Conservation (phyloP, 2,888 invertebrate species). For the Lydus trimaculatus region DNA sequence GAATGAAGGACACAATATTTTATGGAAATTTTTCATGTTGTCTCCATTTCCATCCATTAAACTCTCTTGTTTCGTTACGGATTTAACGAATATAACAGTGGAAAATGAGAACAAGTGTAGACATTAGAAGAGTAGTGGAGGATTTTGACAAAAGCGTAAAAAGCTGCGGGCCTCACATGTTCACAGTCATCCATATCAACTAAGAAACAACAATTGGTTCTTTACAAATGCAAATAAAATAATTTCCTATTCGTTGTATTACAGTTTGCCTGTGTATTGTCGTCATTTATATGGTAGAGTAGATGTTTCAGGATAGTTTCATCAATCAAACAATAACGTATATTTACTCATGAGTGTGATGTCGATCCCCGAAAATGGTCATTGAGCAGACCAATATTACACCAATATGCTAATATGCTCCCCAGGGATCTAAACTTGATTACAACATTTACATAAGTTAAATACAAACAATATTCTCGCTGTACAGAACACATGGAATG, state of each 20-base stretch:
- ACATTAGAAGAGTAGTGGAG: background rate
- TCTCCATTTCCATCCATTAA: background rate
- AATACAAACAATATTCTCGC: background rate
- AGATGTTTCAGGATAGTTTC: too few species aligned
- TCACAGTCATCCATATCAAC: too few species aligned
- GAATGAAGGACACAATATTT: background rate
- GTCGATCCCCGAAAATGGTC: background rate
- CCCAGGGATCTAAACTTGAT: background rate
- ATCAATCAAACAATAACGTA: background rate
- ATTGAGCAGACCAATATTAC: background rate
- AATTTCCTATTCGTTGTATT: too few species aligned
- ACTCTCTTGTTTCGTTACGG: background rate
- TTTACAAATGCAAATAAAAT: too few species aligned
- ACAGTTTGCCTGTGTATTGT: too few species aligned
- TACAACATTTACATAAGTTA: background rate
- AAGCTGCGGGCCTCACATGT: too few species aligned
- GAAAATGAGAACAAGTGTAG: background rate
- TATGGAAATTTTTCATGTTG: background rate
- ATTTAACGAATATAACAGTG: background rate
- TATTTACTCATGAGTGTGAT: background rate
- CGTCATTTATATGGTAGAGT: too few species aligned
- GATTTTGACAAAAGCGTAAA: too few species aligned
- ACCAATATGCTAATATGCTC: slow-evolving; percentile 2
- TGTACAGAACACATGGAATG: background rate
- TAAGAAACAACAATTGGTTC: too few species aligned